Conservation (phyloP, 2,888 invertebrate species). For the Pseudococcus longispinus region DNA sequence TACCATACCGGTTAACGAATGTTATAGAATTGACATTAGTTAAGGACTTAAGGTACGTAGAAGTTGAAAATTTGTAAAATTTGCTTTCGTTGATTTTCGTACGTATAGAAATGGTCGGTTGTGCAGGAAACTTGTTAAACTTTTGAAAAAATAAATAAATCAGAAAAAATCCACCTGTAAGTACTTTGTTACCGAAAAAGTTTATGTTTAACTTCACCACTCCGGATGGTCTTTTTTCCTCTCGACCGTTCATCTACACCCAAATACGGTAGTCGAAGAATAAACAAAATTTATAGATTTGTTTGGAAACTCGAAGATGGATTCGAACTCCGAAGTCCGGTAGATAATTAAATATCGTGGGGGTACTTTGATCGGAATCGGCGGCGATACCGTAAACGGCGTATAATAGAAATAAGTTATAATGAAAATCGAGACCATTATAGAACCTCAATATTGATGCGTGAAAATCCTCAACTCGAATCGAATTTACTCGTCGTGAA, state of each 20-base stretch:
- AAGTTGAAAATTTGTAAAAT: background rate
- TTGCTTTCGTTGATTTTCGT: background rate
- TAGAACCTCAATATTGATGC: background rate
- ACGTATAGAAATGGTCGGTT: background rate
- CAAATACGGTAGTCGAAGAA: background rate
- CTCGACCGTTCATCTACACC: background rate
- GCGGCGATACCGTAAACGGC: background rate
- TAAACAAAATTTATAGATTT: background rate
- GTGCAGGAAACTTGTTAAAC: background rate
- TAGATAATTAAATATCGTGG: background rate
- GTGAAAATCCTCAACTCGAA: background rate
- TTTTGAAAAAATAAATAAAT: background rate
- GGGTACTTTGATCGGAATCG: background rate
- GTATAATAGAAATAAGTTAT: background rate
- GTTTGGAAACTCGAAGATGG: background rate
- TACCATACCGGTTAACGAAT: background rate
- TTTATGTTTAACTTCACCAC: background rate
- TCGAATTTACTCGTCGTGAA: background rate
- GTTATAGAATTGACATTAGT: too few species aligned
- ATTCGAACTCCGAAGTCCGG: background rate
- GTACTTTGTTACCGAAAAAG: background rate
- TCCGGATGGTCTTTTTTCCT: background rate
- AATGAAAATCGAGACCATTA: background rate
- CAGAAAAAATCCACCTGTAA: background rate
- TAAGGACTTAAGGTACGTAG: background rate